A percentile compares a stretch with the other conserved stretches of the same genome.
Evolutionary conservation across 1,140 invertebrate species (phyloP).

Genomic region (Caenorhabditis tropicalis): DNA sequence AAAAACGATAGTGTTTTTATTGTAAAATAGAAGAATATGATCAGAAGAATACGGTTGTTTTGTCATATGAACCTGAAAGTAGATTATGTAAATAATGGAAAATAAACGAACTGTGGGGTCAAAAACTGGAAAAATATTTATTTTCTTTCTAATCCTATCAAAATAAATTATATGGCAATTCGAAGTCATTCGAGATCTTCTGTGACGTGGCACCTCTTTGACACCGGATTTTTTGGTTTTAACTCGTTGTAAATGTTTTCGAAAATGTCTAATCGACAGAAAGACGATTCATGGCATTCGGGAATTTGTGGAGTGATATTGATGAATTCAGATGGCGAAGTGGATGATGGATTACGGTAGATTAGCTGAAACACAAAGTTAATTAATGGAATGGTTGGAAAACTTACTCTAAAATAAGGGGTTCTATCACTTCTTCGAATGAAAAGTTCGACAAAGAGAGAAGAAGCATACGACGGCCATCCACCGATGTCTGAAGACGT

Average conservation of each 20-base stretch:
- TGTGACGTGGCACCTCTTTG: neutral
- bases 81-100: neutral
- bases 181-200: neutral
- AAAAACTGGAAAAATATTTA: neutral
- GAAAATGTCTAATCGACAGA: neutral
- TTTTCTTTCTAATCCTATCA: neutral
- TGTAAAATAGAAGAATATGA: neutral
- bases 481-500: neutral
- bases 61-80: neutral
- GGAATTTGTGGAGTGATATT: slow-evolving; percentile 12
- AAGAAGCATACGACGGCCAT: slow-evolving; percentile 25
- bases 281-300: neutral
- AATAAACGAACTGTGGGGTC: neutral
- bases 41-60: neutral
- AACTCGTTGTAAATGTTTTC: slow-evolving; percentile 16
- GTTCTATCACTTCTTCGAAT: neutral
- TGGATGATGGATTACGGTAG: slow-evolving; percentile 20
- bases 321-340: neutral
- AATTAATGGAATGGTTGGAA: neutral
- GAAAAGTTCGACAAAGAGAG: neutral
- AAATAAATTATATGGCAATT: neutral
- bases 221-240: neutral
- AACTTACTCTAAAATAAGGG: neutral
- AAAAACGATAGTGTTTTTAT: neutral
- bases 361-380: neutral